These are phyloP conservation scores for Psilopogon haemacephalus DNA, from an alignment of 2,113 vertebrate genomes.

Conservation along the genomic window DNA sequence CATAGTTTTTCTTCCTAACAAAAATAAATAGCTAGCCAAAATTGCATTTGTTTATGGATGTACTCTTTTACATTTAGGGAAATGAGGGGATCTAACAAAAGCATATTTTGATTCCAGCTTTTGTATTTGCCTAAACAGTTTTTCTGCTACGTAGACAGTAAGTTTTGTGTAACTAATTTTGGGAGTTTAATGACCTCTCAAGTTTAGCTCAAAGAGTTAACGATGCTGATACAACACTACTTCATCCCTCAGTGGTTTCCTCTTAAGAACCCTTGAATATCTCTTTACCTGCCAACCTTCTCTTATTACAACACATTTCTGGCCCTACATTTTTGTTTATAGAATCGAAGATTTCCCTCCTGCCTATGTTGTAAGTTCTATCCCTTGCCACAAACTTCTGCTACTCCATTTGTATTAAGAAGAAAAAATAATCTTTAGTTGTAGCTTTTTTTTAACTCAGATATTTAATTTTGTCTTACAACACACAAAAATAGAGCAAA, in stretches of 20 bases:
- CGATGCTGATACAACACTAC: not conserved
- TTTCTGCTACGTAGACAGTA: not conserved
- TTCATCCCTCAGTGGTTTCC: not conserved
- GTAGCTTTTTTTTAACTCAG: not conserved
- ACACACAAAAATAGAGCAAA: not conserved
- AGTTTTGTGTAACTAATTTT: not conserved
- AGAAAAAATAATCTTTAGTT: not conserved
- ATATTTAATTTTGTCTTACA: not conserved
- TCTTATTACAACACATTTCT: not conserved
- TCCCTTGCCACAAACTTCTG: not conserved
- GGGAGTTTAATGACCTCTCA: slow-evolving; percentile 3
- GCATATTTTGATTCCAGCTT: not conserved
- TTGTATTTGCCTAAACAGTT: not conserved
- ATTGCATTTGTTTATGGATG: not conserved
- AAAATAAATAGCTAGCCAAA: not conserved
- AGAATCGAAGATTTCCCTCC: not conserved
- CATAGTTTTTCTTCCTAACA: no score
- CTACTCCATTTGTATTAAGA: not conserved
- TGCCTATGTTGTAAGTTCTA: not conserved
- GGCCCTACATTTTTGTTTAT: not conserved
- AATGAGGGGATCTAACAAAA: not conserved
- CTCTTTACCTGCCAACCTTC: not conserved
- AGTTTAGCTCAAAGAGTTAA: not conserved
- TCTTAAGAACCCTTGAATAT: not conserved
- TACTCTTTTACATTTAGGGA: not conserved